A percentile compares a stretch with the other conserved stretches of the same genome.
Evolutionary conservation across 2,113 vertebrate species (phyloP).

Genomic region (Rhagologus leucostigma): DNA sequence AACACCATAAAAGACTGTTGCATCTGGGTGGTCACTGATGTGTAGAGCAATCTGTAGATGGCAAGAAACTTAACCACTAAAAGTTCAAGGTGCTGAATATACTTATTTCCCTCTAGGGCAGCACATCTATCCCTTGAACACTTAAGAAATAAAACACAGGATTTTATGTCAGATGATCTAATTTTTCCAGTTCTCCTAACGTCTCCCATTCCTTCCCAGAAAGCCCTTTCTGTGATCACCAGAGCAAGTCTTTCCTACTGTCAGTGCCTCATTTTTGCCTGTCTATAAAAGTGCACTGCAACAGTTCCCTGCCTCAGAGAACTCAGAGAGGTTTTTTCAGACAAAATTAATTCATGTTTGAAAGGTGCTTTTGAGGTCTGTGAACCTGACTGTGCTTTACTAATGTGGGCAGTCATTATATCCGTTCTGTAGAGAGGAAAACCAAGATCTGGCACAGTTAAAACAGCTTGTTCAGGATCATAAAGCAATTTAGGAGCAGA

Average conservation of each 20-base stretch:
- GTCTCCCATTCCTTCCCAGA: background rate
- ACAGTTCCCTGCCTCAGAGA: background rate
- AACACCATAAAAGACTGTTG: background rate
- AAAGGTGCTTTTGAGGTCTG: slow-evolving; percentile 18
- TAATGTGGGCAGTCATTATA: slow-evolving; percentile 32
- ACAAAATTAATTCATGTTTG: slow-evolving; percentile 26
- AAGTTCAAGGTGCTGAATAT: background rate
- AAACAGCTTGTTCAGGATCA: slow-evolving; percentile 37
- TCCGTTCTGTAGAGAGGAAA: background rate
- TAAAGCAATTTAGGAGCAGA: slow-evolving; percentile 21
- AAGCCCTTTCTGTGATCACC: background rate
- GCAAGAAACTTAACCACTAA: background rate
- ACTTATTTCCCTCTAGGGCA: background rate
- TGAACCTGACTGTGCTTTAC: slow-evolving; percentile 9
- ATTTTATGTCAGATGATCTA: background rate
- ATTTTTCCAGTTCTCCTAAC: background rate
- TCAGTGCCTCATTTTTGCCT: background rate
- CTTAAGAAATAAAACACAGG: background rate
- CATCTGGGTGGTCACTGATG: background rate
- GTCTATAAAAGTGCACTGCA: background rate
- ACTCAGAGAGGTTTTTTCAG: background rate
- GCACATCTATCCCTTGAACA: background rate
- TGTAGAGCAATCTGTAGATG: background rate
- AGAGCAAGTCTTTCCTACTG: background rate
- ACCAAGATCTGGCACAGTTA: background rate